These are phyloP conservation scores for Rhagologus leucostigma DNA, from an alignment of 2,113 vertebrate genomes.

Conservation along the genomic window DNA sequence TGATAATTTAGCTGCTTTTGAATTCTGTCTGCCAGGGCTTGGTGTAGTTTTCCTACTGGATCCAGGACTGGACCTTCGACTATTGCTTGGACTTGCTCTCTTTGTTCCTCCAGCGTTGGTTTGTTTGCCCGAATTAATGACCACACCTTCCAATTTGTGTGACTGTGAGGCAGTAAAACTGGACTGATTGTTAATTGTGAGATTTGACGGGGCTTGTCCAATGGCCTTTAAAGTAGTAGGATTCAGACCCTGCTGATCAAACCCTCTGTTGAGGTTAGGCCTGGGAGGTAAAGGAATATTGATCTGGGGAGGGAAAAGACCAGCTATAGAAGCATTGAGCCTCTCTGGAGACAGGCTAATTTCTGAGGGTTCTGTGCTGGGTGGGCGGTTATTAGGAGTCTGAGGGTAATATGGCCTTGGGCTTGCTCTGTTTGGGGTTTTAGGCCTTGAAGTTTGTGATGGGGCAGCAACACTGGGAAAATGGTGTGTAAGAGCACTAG, in stretches of 20 bases:
- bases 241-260: conserved; percentile 98
- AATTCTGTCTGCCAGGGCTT: conserved; percentile 93
- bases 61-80: conserved; percentile 91
- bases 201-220: conserved; percentile 90
- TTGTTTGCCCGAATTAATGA: conserved; percentile 86
- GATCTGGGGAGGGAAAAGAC: conserved; percentile 96
- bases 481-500: conserved; percentile 83
- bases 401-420: conserved; percentile 95
- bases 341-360: conserved; percentile 97
- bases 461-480: conserved; percentile 88
- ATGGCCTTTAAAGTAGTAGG: conserved; percentile 98
- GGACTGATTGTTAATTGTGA: conserved; percentile 75
- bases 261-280: conserved; percentile 88
- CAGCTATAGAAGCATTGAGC: conserved; percentile 96
- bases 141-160: conserved; percentile 77
- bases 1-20: conserved; percentile 82
- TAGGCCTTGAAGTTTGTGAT: conserved; percentile 91
- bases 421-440: conserved; percentile 96
- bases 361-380: conserved; percentile 96
- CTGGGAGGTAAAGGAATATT: conserved; percentile 97
- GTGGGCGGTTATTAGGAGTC: conserved; percentile 94
- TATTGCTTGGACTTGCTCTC: conserved; percentile 92
- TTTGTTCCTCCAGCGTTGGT: conserved; percentile 80
- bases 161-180: conserved; percentile 71
- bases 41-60: conserved; percentile 92